Conservation (phyloP, 1,140 invertebrate species). For the Meteorus sp. region DNA sequence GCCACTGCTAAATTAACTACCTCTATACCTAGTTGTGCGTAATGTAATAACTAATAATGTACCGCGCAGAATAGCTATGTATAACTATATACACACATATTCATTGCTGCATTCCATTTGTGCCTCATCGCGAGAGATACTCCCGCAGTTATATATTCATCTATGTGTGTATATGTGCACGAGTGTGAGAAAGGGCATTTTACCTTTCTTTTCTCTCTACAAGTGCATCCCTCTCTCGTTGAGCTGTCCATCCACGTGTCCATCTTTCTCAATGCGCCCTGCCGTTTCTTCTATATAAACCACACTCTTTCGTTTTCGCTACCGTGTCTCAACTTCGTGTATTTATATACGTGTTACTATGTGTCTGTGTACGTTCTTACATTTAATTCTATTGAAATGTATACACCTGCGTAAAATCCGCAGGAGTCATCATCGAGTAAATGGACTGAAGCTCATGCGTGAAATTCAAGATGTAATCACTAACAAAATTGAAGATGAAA, state of each 20-base stretch:
- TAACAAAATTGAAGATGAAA: background rate
- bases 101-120: constrained; percentile 10
- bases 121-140: background rate
- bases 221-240: constrained; percentile 2
- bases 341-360: too few species aligned
- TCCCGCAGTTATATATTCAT: too few species aligned
- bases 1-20: constrained; percentile 33
- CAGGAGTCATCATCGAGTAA: background rate
- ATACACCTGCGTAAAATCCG: too few species aligned
- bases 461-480: background rate
- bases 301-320: background rate
- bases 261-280: background rate
- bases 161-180: too few species aligned
- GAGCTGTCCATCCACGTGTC: background rate
- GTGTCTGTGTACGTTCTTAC: too few species aligned
- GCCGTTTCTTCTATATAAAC: too few species aligned
- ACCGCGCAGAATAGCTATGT: background rate
- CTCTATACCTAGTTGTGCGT: constrained; percentile 31
- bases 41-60: constrained; percentile 34
- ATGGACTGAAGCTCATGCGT: background rate
- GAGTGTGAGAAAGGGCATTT: background rate
- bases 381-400: too few species aligned
- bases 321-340: too few species aligned
- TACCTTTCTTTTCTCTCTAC: background rate
- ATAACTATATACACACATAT: constrained; percentile 1